These are phyloP conservation scores for Dicycla oo DNA, from an alignment of 2,888 invertebrate species.

Conservation along the genomic window DNA sequence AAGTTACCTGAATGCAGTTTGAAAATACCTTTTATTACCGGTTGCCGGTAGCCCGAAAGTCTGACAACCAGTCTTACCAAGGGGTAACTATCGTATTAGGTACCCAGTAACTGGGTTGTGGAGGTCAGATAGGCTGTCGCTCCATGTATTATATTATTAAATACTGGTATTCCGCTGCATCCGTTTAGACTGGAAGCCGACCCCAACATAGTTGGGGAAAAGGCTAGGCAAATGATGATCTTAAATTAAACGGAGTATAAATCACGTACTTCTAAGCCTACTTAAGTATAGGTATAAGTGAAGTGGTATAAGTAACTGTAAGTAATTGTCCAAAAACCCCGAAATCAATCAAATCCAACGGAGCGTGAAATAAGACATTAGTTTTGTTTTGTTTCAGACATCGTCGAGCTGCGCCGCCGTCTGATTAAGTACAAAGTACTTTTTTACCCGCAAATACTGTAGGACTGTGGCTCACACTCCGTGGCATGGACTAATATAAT, in stretches of 20 bases:
- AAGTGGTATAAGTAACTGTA: slow-evolving; percentile 9
- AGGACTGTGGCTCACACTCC: not conserved
- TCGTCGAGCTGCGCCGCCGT: not conserved
- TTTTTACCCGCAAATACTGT: not conserved
- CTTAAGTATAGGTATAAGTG: not conserved
- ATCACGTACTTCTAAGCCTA: not conserved
- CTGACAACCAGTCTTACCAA: too few relatives aligned
- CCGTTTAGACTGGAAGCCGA: too few relatives aligned
- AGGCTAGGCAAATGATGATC: too few relatives aligned
- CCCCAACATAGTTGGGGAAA: too few relatives aligned
- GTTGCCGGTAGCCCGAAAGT: too few relatives aligned
- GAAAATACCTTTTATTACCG: not conserved
- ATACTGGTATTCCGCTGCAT: too few relatives aligned
- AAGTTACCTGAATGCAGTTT: not conserved
- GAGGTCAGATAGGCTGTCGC: too few relatives aligned
- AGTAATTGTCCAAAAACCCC: slow-evolving; percentile 49
- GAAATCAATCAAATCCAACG: slow-evolving; percentile 54
- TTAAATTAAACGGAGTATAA: not conserved
- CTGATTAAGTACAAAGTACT: slow-evolving; percentile 5
- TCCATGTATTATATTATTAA: too few relatives aligned
- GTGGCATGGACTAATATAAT: too few relatives aligned
- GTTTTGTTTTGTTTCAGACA: slow-evolving; percentile 38
- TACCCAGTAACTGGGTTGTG: too few relatives aligned
- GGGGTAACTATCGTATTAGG: too few relatives aligned
- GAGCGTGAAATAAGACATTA: slow-evolving; percentile 50